Evolutionary conservation across 2,113 vertebrate species (phyloP), one percentile per base, ranked within the genome.

Genomic region (Potamarius usumacintae): DNA sequence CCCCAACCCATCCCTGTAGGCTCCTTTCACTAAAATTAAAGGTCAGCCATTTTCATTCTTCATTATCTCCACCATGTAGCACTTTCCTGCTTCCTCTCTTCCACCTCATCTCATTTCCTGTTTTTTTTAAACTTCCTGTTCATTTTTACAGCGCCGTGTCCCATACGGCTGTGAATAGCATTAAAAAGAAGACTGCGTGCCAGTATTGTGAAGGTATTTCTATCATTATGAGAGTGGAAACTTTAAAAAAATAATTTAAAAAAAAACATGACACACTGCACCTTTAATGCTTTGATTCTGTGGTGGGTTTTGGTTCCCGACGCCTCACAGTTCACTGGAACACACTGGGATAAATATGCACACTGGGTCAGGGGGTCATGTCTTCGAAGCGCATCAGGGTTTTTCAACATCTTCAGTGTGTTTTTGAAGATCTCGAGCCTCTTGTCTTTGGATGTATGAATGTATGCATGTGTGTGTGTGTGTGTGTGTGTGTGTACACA

Each of bases 291-390:
- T 81, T 88, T 79, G 17, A 55, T 55, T 27, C 76, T 4, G 12
- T 17, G 52, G 25, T 8, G 52, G 9, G 48, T 76, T 76, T 50
- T 12, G 72, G 17, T 55, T 79, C 76, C 76, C 0, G 76, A 30
- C 52, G 55, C 25, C 50, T 53, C 50, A 6, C 48, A 53, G 76
- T 78, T 78, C 76, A 55, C 50, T 55, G 76, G 57, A 62, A 62
- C 79, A 82, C 79, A 82, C 57, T 12, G 72, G 22, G 42, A 87
- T 77, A 87, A 87, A 87, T 83, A 83, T 83, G 57, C 86, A 83
- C 55, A 30, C 25, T 12, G 7, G 80, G 80, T 87, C 81, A 87
- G 18, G 83, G 69, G 52, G 71, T 63, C 86, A 83, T 65, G 80
- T 87, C 42, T 87, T 83, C 58, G 14, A 82, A 87, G 42, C 6